phyloP scores from a whole-genome alignment of 2,113 vertebrate genomes.

The Mormyrus iriodes region DNA sequence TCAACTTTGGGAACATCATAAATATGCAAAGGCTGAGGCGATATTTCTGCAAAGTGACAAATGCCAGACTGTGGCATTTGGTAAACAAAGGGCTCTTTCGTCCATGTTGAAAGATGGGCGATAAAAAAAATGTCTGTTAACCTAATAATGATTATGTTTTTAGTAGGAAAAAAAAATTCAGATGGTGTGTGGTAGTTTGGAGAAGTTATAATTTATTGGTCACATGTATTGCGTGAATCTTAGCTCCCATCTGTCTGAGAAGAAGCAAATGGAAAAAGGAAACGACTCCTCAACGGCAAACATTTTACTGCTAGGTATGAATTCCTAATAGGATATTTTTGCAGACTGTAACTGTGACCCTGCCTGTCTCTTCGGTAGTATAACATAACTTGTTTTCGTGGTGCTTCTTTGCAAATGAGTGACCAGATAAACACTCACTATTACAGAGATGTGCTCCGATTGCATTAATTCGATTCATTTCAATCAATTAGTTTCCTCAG shows the following conservation, averaged over 20 bases:
- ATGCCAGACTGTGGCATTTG: constrained; percentile 54
- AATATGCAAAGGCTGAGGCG: constrained; percentile 2
- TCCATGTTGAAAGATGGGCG: constrained; percentile 16
- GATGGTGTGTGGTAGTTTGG: not conserved
- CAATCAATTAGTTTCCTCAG: not conserved
- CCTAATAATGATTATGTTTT: not conserved
- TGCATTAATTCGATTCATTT: not conserved
- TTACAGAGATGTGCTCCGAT: not conserved
- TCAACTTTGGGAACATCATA: constrained; percentile 30
- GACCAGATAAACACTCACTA: not conserved
- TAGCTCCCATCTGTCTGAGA: not conserved
- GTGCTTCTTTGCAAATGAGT: not conserved
- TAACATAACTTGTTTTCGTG: not conserved
- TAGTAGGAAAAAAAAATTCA: constrained; percentile 7
- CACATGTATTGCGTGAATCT: not conserved
- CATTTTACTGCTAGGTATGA: not conserved
- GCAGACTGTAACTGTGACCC: not conserved
- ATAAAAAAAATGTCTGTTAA: constrained; percentile 46
- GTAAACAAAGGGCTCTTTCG: constrained; percentile 51
- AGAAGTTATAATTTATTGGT: not conserved
- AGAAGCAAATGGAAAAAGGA: not conserved
- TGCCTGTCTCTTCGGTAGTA: not conserved
- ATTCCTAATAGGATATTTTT: not conserved
- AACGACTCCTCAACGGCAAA: not conserved
- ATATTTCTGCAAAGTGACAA: constrained; percentile 47